Conservation (phyloP, 2,797 vertebrate genomes). For the Antennarius maculatus region DNA sequence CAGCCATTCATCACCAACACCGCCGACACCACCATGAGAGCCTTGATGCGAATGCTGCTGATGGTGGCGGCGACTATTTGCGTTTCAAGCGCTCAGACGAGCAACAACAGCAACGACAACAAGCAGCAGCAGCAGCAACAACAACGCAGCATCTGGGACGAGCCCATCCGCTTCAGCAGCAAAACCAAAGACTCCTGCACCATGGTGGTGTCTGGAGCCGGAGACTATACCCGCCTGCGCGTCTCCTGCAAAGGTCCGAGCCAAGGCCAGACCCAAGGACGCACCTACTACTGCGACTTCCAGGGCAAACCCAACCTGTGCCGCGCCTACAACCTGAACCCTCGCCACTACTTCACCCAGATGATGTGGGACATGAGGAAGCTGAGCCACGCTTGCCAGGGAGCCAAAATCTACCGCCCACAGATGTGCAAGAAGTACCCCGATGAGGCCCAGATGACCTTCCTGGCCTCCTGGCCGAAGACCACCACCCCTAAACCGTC, state of each 20-base stretch:
- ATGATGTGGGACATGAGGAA: conserved; percentile 84
- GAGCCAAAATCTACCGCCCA: conserved; percentile 75
- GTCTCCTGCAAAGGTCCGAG: conserved; percentile 82
- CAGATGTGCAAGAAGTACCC: conserved; percentile 83
- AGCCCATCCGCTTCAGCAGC: conserved; percentile 85
- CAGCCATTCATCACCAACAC: conserved; percentile 34
- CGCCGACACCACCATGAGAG: conserved; percentile 70
- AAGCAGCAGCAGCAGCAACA: conserved; percentile 63
- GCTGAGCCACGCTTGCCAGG: conserved; percentile 82
- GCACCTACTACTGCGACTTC: conserved; percentile 83
- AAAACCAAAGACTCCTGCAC: conserved; percentile 83
- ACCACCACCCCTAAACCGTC: conserved; percentile 57
- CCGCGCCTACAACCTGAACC: conserved; percentile 83
- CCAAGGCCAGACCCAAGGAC: conserved; percentile 75
- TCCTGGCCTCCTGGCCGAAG: conserved; percentile 77
- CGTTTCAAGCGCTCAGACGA: conserved; percentile 73
- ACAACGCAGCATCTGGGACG: conserved; percentile 72
- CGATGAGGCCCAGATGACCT: conserved; percentile 83
- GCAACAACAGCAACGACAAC: conserved; percentile 62
- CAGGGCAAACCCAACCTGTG: conserved; percentile 82
- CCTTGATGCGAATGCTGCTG: conserved; percentile 59
- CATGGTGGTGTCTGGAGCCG: conserved; percentile 75
- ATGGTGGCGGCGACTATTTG: conserved; percentile 69
- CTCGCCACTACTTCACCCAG: conserved; percentile 88
- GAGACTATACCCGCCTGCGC: conserved; percentile 80